Evolutionary conservation across 2,888 invertebrate genomes (phyloP), one percentile per base, ranked within the genome.

Genomic region (Apoda limacodes): DNA sequence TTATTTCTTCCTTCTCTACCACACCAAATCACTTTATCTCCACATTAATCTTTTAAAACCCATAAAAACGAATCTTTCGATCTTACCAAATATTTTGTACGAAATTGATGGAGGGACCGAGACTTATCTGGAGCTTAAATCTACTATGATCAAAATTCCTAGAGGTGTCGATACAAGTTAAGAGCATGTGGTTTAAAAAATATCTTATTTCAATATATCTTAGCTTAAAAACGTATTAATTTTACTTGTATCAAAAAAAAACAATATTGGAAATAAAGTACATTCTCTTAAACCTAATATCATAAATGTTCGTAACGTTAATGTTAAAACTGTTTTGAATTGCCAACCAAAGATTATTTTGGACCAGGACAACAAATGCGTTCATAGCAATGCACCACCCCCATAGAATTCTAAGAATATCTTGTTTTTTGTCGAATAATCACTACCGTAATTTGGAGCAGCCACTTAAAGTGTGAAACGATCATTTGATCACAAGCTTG

Each of bases 391-490:
- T n/a, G n/a, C 34, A 42, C 37, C 36, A 32, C 35, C 44, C 51
- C 43, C 42, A 35, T 41, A 45, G 48, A 44, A 48, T 40, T 45
- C 50, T 56, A 66, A 66, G 67, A 71, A 70, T 71, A 68, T 57
- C 54, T 50, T 43, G 51, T 57, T 60, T 59, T n/a, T n/a, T n/a
- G n/a, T n/a, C n/a, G 50, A 60, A 59, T 60, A 6, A 64, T 59
- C 57, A 72, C 69, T 71, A 68, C 70, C 54, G 69, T 63, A 62
- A n/a, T n/a, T n/a, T n/a, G n/a, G n/a, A n/a, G n/a, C 50, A 53
- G 63, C 65, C 72, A 68, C 67, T 72, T 67, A 61, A 61, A 75
- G 78, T 76, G 78, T 80, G 76, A 80, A 78, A 54, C 62, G 62
- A 70, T 75, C 60, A 64, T 56, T 54, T 60, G 49, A 46, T 50